phyloP scores from a whole-genome alignment of 2,888 invertebrate species.

The Lithophane semibrunnea region DNA sequence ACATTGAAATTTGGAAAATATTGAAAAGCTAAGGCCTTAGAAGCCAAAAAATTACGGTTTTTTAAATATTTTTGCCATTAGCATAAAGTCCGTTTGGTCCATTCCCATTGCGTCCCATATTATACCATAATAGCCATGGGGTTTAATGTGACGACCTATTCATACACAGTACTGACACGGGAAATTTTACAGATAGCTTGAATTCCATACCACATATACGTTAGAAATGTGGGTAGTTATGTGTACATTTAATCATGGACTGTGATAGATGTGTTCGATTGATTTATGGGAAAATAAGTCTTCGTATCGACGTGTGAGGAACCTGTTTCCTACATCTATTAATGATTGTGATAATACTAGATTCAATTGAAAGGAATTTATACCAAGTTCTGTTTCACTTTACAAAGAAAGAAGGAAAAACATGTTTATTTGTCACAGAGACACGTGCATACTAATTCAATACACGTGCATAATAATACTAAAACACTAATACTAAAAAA shows the following conservation, averaged over 20 bases:
- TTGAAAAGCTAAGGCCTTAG: too few relatives aligned
- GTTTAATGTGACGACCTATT: conserved; percentile 13
- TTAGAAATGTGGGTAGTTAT: conserved; percentile 12
- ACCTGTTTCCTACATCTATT: conserved; percentile 19
- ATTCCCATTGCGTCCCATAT: neutral
- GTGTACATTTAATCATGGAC: conserved; percentile 41
- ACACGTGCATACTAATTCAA: too few relatives aligned
- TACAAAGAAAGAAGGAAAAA: neutral
- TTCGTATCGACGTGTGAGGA: conserved; percentile 8
- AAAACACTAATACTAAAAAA: too few relatives aligned
- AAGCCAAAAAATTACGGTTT: neutral
- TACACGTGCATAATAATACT: too few relatives aligned
- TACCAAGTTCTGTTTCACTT: neutral
- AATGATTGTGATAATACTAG: neutral
- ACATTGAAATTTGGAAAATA: too few relatives aligned
- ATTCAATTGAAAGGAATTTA: neutral
- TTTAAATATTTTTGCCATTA: conserved; percentile 2
- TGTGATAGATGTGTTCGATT: conserved; percentile 32
- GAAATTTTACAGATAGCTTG: neutral
- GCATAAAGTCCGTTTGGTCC: neutral
- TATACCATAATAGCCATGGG: conserved; percentile 3
- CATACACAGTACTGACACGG: neutral
- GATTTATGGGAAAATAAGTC: conserved; percentile 46
- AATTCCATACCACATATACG: conserved; percentile 7
- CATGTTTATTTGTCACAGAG: too few relatives aligned